Conservation (phyloP, 2,797 vertebrate species). For the Anas georgica region DNA sequence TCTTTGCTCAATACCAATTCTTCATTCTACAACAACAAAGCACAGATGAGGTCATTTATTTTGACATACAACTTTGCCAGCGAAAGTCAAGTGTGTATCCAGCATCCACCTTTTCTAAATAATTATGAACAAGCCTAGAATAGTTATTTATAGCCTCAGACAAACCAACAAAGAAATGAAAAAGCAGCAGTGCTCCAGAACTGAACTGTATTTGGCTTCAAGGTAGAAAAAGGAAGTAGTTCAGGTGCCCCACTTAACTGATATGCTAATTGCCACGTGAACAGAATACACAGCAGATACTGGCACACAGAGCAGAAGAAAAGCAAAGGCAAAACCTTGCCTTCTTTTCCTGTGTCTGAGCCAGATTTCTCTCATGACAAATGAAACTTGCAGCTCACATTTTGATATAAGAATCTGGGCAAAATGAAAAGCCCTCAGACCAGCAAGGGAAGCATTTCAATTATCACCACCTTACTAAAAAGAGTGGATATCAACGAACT, state of each 20-base stretch:
- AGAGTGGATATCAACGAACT: neutral
- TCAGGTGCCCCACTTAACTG: neutral
- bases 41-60: neutral
- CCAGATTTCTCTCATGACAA: neutral
- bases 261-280: neutral
- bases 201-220: neutral
- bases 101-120: neutral
- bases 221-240: neutral
- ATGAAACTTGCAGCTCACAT: neutral
- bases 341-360: neutral
- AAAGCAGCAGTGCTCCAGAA: neutral
- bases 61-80: neutral
- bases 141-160: neutral
- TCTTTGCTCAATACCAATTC: constrained; percentile 80
- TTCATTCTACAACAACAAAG: constrained; percentile 75
- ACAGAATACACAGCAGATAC: neutral
- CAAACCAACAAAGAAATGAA: neutral
- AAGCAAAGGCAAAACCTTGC: neutral
- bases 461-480: neutral
- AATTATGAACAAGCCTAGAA: neutral
- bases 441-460: neutral
- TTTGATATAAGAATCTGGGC: neutral
- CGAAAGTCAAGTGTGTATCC: neutral
- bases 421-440: neutral
- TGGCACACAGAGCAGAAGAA: neutral